Evolutionary conservation across 2,888 invertebrate species (phyloP).

Genomic region (Scaeva pyrastri): DNA sequence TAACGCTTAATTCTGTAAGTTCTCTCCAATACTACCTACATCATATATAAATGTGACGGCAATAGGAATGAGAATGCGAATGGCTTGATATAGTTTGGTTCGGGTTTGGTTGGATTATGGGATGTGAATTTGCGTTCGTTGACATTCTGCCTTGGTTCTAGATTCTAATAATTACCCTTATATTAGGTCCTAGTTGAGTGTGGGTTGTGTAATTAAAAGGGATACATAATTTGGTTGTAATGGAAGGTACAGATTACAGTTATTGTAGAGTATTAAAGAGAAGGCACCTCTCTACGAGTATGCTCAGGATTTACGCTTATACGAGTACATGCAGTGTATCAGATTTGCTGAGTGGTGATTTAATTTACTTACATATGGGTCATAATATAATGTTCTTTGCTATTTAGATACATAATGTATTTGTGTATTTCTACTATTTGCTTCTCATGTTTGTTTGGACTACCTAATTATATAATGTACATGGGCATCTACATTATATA

Average conservation of each 20-base stretch:
- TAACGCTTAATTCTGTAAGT: conserved; percentile 35
- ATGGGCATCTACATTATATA: background rate
- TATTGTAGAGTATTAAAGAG: conserved; percentile 14
- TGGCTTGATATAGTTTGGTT: background rate
- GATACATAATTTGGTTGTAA: conserved; percentile 22
- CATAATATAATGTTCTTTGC: background rate
- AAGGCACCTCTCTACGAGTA: no score
- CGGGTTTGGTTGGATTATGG: conserved; percentile 13
- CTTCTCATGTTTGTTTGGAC: background rate
- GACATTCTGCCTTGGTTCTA: conserved; percentile 54
- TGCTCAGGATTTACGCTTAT: background rate
- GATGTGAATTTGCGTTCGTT: conserved; percentile 64
- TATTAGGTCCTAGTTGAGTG: conserved; percentile 37
- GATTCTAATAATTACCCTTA: conserved; percentile 42
- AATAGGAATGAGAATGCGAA: no score
- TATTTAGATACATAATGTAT: no score
- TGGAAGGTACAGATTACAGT: conserved; percentile 30
- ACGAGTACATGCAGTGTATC: conserved; percentile 16
- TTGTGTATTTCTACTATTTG: conserved; percentile 9
- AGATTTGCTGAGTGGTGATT: conserved; percentile 16
- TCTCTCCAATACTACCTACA: no score
- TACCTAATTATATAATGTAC: no score
- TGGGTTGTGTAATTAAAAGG: conserved; percentile 46
- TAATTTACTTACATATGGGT: conserved; percentile 7
- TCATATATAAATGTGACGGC: conserved; percentile 19